Evolutionary conservation across 2,797 vertebrate species (phyloP).

Genomic region (Rhinichthys osculus): DNA sequence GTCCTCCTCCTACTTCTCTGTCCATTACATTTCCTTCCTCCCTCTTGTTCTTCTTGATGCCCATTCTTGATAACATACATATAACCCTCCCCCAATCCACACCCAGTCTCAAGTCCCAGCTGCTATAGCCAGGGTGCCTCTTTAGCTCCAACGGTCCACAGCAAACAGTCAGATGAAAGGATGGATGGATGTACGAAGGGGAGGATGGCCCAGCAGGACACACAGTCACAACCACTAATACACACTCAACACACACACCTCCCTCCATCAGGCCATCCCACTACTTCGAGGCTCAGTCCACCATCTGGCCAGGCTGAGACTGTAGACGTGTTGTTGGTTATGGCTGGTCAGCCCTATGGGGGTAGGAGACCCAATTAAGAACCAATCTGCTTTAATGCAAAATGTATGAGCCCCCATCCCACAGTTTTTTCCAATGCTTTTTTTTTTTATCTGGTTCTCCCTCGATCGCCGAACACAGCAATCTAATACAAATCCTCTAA

Average conservation of each 20-base stretch:
- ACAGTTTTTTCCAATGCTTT: neutral
- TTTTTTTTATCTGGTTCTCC: slow-evolving; percentile 1
- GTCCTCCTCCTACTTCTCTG: neutral
- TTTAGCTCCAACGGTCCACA: slow-evolving; percentile 30
- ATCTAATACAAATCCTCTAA: slow-evolving; percentile 32
- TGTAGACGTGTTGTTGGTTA: slow-evolving; percentile 34
- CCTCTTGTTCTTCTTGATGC: slow-evolving; percentile 16
- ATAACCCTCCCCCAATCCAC: slow-evolving; percentile 5
- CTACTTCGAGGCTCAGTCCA: slow-evolving; percentile 6
- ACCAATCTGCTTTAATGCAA: slow-evolving; percentile 58
- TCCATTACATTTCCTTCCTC: slow-evolving; percentile 19
- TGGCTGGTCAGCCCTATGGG: slow-evolving; percentile 33
- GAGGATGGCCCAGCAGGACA: slow-evolving; percentile 34
- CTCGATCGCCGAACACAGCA: neutral
- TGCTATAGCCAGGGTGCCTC: slow-evolving; percentile 28
- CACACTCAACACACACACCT: slow-evolving; percentile 34
- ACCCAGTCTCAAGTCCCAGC: slow-evolving; percentile 22
- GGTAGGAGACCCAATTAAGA: slow-evolving; percentile 51
- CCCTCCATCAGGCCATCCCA: neutral
- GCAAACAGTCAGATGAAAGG: slow-evolving; percentile 34
- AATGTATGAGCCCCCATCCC: slow-evolving; percentile 48
- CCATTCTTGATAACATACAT: slow-evolving; percentile 23
- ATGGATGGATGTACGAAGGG: neutral
- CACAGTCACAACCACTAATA: slow-evolving; percentile 26
- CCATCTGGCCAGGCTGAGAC: slow-evolving; percentile 55